Evolutionary conservation across 2,797 vertebrate species (phyloP), one percentile per base, ranked within the genome.

Genomic region (Apogon hyalosoma): DNA sequence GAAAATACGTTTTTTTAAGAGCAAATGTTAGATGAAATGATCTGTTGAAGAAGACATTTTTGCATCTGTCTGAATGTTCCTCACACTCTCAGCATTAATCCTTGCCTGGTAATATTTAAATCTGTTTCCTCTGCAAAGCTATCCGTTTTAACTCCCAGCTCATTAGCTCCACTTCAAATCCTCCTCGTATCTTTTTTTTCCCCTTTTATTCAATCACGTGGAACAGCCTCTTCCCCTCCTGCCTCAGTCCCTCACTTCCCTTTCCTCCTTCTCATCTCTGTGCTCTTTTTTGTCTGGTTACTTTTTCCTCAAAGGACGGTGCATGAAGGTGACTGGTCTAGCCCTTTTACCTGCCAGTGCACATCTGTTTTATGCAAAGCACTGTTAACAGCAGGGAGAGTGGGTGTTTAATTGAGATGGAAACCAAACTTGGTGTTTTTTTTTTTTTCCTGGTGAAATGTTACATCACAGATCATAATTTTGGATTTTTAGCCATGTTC

Each of bases 91-190:
- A 48, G 79, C 68, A 72, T 39, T 72, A 83, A 77, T 77, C 74
- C 69, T 45, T 2, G 47, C 52, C 68, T 81, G 63, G 42, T 71
- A 68, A 81, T 85, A 83, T 82, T 80, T 75, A 83, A 87, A 85
- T 86, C 73, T 73, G 75, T 77, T 76, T 77, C 74, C 59, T 73
- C 74, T 79, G 68, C 75, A 79, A 80, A 81, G 70, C 74, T 69
- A 67, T 80, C 58, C 66, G 3, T 76, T 88, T 86, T 79, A 80
- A 83, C 82, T 79, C 61, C 62, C 53, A 60, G 80, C 83, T 91
- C 84, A 89, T 92, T 91, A 90, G 80, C 73, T 58, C 47, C 76
- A 71, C 83, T 88, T 91, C 70, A 87, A 86, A 87, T 85, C 75
- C 72, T 82, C 74, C 33, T 50, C 69, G 73, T 62, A 83, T 82